A percentile compares a stretch with the other conserved stretches of the same genome.
These are phyloP conservation scores for Fistularia tabacaria DNA, from an alignment of 2,797 vertebrate genomes.

Conservation along the genomic window DNA sequence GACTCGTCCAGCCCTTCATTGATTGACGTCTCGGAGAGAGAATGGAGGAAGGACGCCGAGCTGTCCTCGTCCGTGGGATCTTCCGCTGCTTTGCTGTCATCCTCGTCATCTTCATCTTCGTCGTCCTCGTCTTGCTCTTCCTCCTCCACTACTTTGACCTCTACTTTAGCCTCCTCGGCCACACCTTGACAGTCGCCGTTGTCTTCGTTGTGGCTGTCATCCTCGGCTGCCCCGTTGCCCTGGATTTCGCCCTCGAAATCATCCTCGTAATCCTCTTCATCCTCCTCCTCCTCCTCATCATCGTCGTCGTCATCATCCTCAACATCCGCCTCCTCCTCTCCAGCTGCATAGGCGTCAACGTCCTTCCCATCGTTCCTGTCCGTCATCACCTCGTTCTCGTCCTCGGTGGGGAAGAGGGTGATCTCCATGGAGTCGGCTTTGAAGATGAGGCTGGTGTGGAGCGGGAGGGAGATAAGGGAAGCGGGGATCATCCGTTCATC, in stretches of 20 bases:
- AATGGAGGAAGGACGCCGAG: slow-evolving; percentile 89
- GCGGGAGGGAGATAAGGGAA: slow-evolving; percentile 86
- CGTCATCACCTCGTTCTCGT: slow-evolving; percentile 66
- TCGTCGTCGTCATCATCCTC: slow-evolving; percentile 77
- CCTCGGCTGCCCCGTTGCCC: slow-evolving; percentile 34
- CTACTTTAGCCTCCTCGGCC: slow-evolving; percentile 61
- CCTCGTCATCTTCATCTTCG: slow-evolving; percentile 50
- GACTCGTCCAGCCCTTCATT: slow-evolving; percentile 89
- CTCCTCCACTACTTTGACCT: slow-evolving; percentile 61
- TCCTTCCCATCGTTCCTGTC: slow-evolving; percentile 64
- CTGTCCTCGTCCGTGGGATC: slow-evolving; percentile 82
- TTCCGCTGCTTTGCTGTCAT: slow-evolving; percentile 56
- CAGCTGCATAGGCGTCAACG: slow-evolving; percentile 76
- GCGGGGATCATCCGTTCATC: slow-evolving; percentile 88
- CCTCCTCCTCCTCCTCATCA: slow-evolving; percentile 57
- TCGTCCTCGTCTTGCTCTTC: slow-evolving; percentile 31
- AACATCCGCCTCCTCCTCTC: slow-evolving; percentile 79
- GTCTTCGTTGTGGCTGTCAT: slow-evolving; percentile 28
- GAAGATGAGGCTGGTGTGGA: slow-evolving; percentile 89
- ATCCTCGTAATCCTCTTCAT: slow-evolving; percentile 33
- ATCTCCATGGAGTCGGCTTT: slow-evolving; percentile 94
- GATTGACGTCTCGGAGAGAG: slow-evolving; percentile 92
- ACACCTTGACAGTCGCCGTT: slow-evolving; percentile 39
- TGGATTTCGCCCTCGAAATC: slow-evolving; percentile 33
- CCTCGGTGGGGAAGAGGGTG: slow-evolving; percentile 79